These are phyloP conservation scores for Serripes groenlandicus DNA, from an alignment of 2,888 invertebrate species.

Conservation along the genomic window DNA sequence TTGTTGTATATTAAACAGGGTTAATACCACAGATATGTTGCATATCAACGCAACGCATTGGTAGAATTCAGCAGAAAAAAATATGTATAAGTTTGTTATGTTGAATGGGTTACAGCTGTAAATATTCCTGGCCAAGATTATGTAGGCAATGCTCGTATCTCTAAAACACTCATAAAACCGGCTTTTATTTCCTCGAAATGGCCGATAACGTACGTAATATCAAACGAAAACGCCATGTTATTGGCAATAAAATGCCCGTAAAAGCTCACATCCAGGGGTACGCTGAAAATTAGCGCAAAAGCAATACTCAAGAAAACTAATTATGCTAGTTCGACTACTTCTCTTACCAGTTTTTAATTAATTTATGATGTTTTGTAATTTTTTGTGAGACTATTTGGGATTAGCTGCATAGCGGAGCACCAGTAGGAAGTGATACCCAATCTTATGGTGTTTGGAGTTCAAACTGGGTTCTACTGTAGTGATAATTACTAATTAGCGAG, in stretches of 20 bases:
- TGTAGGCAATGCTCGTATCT: slow-evolving; percentile 28
- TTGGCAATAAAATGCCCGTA: slow-evolving; percentile 46
- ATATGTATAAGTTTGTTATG: too few relatives aligned
- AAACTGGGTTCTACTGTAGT: too few relatives aligned
- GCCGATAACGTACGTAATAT: slow-evolving; percentile 52
- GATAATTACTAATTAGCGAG: too few relatives aligned
- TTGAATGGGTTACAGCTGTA: slow-evolving; percentile 33
- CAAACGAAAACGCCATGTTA: slow-evolving; percentile 35
- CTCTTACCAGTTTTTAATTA: slow-evolving; percentile 22
- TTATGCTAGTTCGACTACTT: slow-evolving; percentile 20
- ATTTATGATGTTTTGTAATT: slow-evolving; percentile 6
- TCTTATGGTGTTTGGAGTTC: too few relatives aligned
- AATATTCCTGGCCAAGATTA: slow-evolving; percentile 13
- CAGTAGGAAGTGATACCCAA: too few relatives aligned
- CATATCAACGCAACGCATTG: too few relatives aligned
- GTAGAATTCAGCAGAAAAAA: too few relatives aligned
- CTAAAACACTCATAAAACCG: slow-evolving; percentile 31
- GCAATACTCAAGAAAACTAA: slow-evolving; percentile 43
- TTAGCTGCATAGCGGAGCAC: not conserved
- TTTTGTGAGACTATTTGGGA: not conserved
- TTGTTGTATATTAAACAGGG: too few relatives aligned
- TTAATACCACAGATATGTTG: too few relatives aligned
- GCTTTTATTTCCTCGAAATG: slow-evolving; percentile 49
- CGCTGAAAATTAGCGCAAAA: slow-evolving; percentile 38
- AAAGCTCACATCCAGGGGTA: slow-evolving; percentile 25